Evolutionary conservation across 2,113 vertebrate genomes (phyloP).

Genomic region (Piliocolobus tephrosceles): DNA sequence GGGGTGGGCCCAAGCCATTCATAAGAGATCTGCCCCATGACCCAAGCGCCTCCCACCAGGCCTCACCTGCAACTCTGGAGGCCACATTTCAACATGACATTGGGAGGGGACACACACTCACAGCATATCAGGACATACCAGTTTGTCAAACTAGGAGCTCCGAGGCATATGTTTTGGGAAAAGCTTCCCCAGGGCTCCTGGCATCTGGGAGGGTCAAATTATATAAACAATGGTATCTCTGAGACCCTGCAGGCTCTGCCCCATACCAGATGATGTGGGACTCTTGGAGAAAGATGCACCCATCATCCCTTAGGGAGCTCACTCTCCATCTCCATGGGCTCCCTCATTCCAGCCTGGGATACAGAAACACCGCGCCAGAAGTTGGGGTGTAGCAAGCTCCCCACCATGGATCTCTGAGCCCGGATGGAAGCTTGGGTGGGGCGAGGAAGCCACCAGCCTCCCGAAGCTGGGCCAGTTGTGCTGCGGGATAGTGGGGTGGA

Average conservation of each 20-base stretch:
- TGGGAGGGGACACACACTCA: too few species aligned
- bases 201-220: neutral
- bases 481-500: too few species aligned
- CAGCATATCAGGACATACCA: too few species aligned
- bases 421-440: neutral
- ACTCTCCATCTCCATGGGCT: accelerated
- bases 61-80: too few species aligned
- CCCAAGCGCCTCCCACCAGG: too few species aligned
- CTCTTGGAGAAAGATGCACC: too few species aligned
- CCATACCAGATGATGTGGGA: too few species aligned
- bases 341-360: neutral
- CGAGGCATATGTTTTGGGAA: neutral
- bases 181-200: neutral
- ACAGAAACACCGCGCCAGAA: neutral
- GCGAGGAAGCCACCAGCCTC: neutral
- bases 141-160: neutral
- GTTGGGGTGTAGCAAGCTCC: neutral
- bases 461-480: too few species aligned
- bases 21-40: too few species aligned
- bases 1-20: too few species aligned
- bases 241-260: too few species aligned
- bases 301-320: neutral
- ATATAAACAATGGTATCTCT: neutral
- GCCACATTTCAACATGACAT: too few species aligned
- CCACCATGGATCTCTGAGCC: neutral